Conservation (phyloP, 2,113 vertebrate genomes). For the Limanda limanda region DNA sequence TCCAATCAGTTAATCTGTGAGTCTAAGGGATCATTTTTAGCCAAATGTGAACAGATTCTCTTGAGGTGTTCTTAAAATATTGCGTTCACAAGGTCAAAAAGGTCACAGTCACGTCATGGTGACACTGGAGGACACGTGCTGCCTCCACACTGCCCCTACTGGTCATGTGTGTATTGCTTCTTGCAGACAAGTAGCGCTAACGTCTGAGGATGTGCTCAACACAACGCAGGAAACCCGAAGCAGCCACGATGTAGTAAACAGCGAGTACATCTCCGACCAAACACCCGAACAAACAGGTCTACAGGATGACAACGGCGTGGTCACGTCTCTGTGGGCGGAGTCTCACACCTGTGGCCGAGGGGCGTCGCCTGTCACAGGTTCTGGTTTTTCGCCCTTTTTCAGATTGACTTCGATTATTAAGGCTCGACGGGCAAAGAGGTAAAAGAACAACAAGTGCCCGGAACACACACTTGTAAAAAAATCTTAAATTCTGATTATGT, state of each 20-base stretch:
- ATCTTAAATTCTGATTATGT: constrained; percentile 63
- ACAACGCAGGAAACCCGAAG: background rate
- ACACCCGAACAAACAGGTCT: too few relatives aligned
- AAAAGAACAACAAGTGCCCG: constrained; percentile 77
- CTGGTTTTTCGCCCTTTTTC: constrained; percentile 55
- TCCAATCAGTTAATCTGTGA: too few relatives aligned
- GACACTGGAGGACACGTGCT: background rate
- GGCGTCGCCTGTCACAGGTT: constrained; percentile 39
- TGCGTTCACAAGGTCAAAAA: background rate
- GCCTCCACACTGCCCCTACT: background rate
- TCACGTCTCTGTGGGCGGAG: too few relatives aligned
- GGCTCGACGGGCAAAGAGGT: constrained; percentile 82
- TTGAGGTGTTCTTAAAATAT: background rate
- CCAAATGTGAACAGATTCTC: background rate
- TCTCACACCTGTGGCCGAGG: background rate
- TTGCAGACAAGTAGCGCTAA: too few relatives aligned
- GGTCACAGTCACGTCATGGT: background rate
- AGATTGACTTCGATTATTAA: constrained; percentile 79
- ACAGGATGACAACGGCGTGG: too few relatives aligned
- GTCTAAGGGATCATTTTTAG: too few relatives aligned
- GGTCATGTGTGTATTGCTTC: background rate
- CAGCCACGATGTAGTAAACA: background rate
- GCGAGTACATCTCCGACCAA: background rate
- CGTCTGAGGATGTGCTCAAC: too few relatives aligned
- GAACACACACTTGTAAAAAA: constrained; percentile 74